A percentile compares a stretch with the other conserved stretches of the same genome.
Evolutionary conservation across 2,888 invertebrate species (phyloP).

Genomic region (Tinea trinotella): DNA sequence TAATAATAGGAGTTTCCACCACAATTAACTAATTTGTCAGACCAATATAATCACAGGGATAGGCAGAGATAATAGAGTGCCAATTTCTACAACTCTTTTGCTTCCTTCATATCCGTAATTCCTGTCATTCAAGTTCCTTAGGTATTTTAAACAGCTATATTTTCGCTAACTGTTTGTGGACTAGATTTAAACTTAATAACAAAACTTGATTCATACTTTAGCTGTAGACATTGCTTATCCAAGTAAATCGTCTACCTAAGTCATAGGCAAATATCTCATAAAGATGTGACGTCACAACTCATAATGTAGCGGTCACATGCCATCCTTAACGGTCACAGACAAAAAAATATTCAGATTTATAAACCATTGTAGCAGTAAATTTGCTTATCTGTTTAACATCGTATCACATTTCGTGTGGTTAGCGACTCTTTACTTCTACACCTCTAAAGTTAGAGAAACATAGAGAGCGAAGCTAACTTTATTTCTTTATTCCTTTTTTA

Average conservation of each 20-base stretch:
- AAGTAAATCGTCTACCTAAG: neutral
- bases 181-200: too few species aligned
- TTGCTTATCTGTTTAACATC: conserved; percentile 42
- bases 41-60: too few species aligned
- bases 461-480: neutral
- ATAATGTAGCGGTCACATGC: conserved; percentile 22
- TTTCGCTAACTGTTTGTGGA: too few species aligned
- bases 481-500: too few species aligned
- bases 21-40: too few species aligned
- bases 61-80: too few species aligned
- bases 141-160: too few species aligned
- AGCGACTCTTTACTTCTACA: conserved; percentile 30
- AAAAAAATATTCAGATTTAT: conserved; percentile 18
- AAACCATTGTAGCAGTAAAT: conserved; percentile 20
- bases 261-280: neutral
- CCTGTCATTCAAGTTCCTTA: too few species aligned
- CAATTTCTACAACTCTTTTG: too few species aligned
- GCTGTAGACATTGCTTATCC: neutral
- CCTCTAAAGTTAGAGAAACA: neutral
- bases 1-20: too few species aligned
- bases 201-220: too few species aligned
- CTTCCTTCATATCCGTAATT: too few species aligned
- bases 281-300: neutral
- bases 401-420: conserved; percentile 36
- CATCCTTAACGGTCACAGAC: conserved; percentile 21